These are phyloP conservation scores for Diarsia brunnea DNA, from an alignment of 2,888 invertebrate genomes.

Conservation along the genomic window DNA sequence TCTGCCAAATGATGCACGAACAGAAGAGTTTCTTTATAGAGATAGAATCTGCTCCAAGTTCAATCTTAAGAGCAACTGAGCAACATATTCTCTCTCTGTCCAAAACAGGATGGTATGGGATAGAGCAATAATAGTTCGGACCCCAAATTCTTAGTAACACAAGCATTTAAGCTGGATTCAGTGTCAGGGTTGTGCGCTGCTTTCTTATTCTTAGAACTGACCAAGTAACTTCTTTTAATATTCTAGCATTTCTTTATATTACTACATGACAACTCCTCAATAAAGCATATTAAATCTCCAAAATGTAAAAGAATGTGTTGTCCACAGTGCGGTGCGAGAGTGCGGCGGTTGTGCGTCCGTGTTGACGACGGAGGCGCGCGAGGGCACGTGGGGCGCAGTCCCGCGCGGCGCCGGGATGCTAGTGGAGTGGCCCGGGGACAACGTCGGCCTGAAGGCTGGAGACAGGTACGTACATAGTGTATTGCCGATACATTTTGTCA, in stretches of 20 bases:
- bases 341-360: conserved; percentile 84
- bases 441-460: conserved; percentile 93
- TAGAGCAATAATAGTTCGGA: neutral
- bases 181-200: neutral
- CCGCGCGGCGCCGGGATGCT: conserved; percentile 92
- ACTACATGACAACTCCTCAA: neutral
- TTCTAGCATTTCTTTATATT: neutral
- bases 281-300: neutral
- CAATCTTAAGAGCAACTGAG: neutral
- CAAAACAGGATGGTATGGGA: no score
- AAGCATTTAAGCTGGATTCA: neutral
- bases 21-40: neutral
- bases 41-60: neutral
- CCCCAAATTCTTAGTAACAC: neutral
- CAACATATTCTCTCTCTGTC: neutral
- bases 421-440: conserved; percentile 96
- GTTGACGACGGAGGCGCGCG: conserved; percentile 93
- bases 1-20: neutral
- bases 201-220: neutral
- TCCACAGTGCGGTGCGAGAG: conserved; percentile 81
- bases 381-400: conserved; percentile 93
- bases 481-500: neutral
- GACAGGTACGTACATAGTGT: conserved; percentile 91
- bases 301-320: neutral
- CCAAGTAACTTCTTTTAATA: neutral